These are phyloP conservation scores for Scatophagus argus DNA, from an alignment of 2,113 vertebrate genomes.

Conservation along the genomic window DNA sequence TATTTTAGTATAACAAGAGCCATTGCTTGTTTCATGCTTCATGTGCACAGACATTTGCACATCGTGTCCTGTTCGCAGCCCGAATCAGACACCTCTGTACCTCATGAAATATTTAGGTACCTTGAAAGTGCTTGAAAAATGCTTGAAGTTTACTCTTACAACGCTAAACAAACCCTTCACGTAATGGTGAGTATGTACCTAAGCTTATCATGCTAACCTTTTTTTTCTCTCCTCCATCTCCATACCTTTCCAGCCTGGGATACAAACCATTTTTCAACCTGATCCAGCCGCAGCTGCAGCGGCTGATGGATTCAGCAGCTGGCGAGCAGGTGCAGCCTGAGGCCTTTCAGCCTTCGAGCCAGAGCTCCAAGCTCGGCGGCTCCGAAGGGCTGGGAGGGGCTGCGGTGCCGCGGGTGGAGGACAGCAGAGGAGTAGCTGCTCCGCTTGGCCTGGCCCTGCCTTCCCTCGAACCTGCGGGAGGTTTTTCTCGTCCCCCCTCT, in stretches of 20 bases:
- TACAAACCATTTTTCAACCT: conserved; percentile 97
- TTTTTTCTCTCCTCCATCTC: background rate
- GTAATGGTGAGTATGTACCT: too few species aligned
- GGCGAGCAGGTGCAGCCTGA: conserved; percentile 90
- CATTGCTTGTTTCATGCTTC: too few species aligned
- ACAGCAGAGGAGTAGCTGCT: conserved; percentile 81
- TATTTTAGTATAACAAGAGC: too few species aligned
- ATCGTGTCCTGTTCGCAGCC: too few species aligned
- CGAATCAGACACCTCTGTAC: too few species aligned
- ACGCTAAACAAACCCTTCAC: too few species aligned
- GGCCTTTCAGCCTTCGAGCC: conserved; percentile 89
- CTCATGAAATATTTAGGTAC: too few species aligned
- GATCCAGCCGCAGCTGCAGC: conserved; percentile 94
- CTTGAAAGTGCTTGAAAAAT: too few species aligned
- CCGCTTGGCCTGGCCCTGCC: conserved; percentile 83
- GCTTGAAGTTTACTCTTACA: too few species aligned
- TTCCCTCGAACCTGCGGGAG: conserved; percentile 79
- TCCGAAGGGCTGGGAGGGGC: conserved; percentile 68
- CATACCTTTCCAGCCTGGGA: conserved; percentile 86
- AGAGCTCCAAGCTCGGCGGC: conserved; percentile 85
- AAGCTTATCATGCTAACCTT: too few species aligned
- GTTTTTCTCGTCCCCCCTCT: conserved; percentile 77
- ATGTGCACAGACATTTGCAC: too few species aligned
- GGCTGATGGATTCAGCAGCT: conserved; percentile 84
- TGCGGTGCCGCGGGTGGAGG: conserved; percentile 85